Evolutionary conservation across 92 coral and sea anemone species (phyloP).

Genomic region (Bergia puertoricense): DNA sequence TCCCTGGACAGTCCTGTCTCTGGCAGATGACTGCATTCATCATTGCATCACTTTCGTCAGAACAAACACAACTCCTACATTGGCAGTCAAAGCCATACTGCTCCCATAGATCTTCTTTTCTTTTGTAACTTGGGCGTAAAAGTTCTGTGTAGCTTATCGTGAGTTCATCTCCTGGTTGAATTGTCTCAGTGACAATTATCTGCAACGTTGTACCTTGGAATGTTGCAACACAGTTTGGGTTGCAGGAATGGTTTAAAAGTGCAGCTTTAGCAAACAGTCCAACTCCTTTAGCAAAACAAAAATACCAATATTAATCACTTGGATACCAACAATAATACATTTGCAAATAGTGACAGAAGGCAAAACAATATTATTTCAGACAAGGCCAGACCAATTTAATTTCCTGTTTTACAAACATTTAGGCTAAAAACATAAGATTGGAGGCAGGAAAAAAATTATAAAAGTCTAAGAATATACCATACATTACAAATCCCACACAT

Average conservation of each 20-base stretch:
- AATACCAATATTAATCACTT: not conserved
- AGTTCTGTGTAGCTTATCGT: slow-evolving; percentile 92
- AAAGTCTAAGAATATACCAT: too few relatives aligned
- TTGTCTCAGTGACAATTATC: slow-evolving; percentile 60
- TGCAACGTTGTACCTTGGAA: slow-evolving; percentile 68
- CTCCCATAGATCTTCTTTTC: slow-evolving; percentile 68
- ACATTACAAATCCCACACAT: too few relatives aligned
- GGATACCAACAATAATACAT: not conserved
- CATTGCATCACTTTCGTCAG: slow-evolving; percentile 60
- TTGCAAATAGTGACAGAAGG: too few relatives aligned
- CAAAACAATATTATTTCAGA: too few relatives aligned
- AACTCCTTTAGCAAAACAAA: slow-evolving; percentile 62
- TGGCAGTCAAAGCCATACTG: slow-evolving; percentile 87
- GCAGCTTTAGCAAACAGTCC: slow-evolving; percentile 74
- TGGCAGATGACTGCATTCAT: slow-evolving; percentile 72
- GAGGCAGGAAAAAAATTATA: too few relatives aligned
- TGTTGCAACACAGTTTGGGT: slow-evolving; percentile 87
- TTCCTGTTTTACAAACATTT: too few relatives aligned
- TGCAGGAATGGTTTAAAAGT: slow-evolving; percentile 88
- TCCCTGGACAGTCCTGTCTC: slow-evolving; percentile 58
- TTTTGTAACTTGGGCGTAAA: slow-evolving; percentile 69
- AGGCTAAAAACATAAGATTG: too few relatives aligned
- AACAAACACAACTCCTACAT: slow-evolving; percentile 65
- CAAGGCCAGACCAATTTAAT: too few relatives aligned
- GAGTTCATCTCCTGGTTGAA: slow-evolving; percentile 78